Evolutionary conservation across 2,113 vertebrate species (phyloP), one percentile per base, ranked within the genome.

Genomic region (Formicarius rufipectus): DNA sequence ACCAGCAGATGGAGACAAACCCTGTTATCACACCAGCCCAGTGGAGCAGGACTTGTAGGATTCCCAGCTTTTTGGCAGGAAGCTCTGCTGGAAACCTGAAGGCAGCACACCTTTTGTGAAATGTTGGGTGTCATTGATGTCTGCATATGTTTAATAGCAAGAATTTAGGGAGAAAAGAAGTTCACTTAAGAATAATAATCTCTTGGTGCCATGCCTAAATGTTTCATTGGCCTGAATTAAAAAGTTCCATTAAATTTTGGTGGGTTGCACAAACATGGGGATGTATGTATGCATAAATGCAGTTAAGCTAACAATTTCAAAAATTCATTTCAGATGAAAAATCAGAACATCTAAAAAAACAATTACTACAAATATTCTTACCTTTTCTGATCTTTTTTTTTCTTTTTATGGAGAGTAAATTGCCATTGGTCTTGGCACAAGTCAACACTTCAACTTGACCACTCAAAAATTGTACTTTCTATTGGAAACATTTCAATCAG

Each of bases 1-100:
- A 88, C 95, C 96, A 96, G 95, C 60, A 96, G 96, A 95, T 95
- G 96, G 96, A 96, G 93, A 97, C 95, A 94, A 96, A 96, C 88
- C 95, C 95, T 96, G 86, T 68, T 95, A 59, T 24, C 96, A 95
- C 72, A 33, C 78, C n/a, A 49, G 50, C 35, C 84, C 69, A 27
- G 45, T 14, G 11, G 3, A 45, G 40, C 30, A 69, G 67, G 75
- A 69, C n/a, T 71, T 80, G 58, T 20, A 73, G 82, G 76, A 50
- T 45, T 91, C 83, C 18, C 47, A 52, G 45, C 5, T 84, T 83
- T 39, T 52, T 39, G 20, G 4, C 13, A 4, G 42, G 85, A 66
- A 77, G 20, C 18, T 37, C 45, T 93, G 66, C 45, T 83, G 56
- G 68, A 80, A 89, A 74, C 42, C 39, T 45, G 27, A 77, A 85